Percentiles rank a stretch among this genome's conserved stretches.
Conservation (phyloP, 2,797 vertebrate genomes). For the Siniperca scherzeri region DNA sequence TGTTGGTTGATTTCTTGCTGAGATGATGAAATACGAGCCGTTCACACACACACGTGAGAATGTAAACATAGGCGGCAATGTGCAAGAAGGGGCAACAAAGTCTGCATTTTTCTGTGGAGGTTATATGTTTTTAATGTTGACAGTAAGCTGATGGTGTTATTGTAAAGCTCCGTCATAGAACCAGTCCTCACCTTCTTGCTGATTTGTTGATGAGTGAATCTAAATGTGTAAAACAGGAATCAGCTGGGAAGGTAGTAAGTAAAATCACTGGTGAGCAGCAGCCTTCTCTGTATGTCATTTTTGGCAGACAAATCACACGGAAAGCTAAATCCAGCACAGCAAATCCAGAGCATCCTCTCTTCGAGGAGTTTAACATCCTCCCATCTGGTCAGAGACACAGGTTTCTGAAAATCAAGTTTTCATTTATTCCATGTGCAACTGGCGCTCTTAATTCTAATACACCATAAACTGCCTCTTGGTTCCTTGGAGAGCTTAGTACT, state of each 20-base stretch:
- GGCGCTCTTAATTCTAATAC: not conserved
- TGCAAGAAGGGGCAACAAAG: not conserved
- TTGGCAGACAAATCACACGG: no score
- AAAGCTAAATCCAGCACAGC: not conserved
- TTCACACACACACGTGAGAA: not conserved
- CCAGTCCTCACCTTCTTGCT: not conserved
- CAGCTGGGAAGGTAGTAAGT: not conserved
- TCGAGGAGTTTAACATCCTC: not conserved
- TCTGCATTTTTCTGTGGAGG: not conserved
- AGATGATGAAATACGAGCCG: not conserved
- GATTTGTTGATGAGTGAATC: not conserved
- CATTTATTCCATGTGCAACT: not conserved
- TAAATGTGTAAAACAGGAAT: not conserved
- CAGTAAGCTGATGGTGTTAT: not conserved
- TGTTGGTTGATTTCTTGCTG: not conserved
- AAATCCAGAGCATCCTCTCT: not conserved
- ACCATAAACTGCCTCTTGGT: no score
- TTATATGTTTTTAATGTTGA: not conserved
- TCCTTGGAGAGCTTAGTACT: no score
- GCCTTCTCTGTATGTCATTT: no score
- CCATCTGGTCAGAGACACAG: not conserved
- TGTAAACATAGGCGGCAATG: not conserved
- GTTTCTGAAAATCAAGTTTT: slow-evolving; percentile 3
- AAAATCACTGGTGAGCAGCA: not conserved
- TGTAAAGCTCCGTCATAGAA: not conserved